Percentiles rank a stretch among this genome's conserved stretches.
phyloP scores from a whole-genome alignment of 2,797 vertebrate genomes.

The Peromyscus melanophrys region DNA sequence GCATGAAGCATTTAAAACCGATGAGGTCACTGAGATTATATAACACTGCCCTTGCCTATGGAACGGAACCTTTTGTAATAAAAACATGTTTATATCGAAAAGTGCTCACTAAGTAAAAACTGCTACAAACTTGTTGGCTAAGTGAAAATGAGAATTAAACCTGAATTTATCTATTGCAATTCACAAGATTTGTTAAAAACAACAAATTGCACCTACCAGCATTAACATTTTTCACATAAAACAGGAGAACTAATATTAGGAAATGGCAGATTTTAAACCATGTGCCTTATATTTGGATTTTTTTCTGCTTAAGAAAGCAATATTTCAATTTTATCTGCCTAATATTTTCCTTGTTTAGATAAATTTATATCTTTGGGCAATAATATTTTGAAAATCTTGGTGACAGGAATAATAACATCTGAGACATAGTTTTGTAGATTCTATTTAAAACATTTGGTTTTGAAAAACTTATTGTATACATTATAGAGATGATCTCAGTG shows the following conservation, averaged over 20 bases:
- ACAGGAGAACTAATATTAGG: background rate
- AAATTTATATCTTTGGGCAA: background rate
- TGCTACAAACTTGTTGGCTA: background rate
- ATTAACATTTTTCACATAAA: background rate
- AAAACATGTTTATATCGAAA: background rate
- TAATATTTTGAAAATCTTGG: background rate
- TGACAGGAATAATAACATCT: background rate
- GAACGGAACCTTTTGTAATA: too few relatives aligned
- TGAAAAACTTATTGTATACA: background rate
- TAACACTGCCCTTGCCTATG: too few relatives aligned
- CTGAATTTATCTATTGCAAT: background rate
- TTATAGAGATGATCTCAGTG: background rate
- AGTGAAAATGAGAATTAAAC: background rate
- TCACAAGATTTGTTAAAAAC: background rate
- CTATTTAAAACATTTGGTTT: background rate
- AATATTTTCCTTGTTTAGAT: background rate
- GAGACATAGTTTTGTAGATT: background rate
- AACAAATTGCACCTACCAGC: background rate
- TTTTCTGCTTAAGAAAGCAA: background rate
- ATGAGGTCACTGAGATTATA: too few relatives aligned
- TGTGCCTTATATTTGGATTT: background rate
- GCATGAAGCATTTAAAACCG: too few relatives aligned
- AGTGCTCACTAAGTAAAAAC: background rate
- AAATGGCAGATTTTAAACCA: background rate
- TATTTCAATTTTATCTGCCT: background rate